These are phyloP conservation scores for Benthochromis sp. DNA, from an alignment of 2,113 vertebrate genomes.

Conservation along the genomic window DNA sequence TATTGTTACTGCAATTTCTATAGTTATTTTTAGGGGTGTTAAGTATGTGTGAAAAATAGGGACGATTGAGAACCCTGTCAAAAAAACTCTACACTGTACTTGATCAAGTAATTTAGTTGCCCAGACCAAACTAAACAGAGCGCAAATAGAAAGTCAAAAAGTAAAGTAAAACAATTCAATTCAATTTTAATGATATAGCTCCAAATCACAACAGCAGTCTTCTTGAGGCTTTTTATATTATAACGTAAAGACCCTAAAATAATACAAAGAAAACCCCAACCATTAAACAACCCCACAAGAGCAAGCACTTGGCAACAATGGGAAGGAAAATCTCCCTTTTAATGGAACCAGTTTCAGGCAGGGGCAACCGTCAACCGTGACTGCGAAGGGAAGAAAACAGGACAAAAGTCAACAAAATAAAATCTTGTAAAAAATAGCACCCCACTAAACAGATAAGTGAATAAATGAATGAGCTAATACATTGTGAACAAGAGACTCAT, in stretches of 20 bases:
- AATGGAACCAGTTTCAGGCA: not conserved
- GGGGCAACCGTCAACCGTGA: not conserved
- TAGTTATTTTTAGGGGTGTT: not conserved
- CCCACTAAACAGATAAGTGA: not conserved
- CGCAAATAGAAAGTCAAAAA: not conserved
- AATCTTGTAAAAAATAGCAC: not conserved
- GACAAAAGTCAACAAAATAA: not conserved
- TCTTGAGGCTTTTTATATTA: not conserved
- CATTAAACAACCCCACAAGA: not conserved
- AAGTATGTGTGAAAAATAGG: not conserved
- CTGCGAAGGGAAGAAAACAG: not conserved
- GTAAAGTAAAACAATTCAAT: not conserved
- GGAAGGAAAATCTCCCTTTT: not conserved
- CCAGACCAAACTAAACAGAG: not conserved
- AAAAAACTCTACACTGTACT: not conserved
- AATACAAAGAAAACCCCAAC: not conserved
- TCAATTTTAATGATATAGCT: not conserved
- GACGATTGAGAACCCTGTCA: accelerated
- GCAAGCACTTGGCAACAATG: not conserved
- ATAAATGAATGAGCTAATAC: not conserved
- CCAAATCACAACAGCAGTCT: not conserved
- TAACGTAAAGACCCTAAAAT: not conserved
- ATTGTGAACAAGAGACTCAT: not conserved
- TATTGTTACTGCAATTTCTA: not conserved
- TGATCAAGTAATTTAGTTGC: not conserved